A percentile compares a stretch with the other conserved stretches of the same genome.
Conservation (phyloP, 2,888 invertebrate species). For the Ormyrus nitidulus region DNA sequence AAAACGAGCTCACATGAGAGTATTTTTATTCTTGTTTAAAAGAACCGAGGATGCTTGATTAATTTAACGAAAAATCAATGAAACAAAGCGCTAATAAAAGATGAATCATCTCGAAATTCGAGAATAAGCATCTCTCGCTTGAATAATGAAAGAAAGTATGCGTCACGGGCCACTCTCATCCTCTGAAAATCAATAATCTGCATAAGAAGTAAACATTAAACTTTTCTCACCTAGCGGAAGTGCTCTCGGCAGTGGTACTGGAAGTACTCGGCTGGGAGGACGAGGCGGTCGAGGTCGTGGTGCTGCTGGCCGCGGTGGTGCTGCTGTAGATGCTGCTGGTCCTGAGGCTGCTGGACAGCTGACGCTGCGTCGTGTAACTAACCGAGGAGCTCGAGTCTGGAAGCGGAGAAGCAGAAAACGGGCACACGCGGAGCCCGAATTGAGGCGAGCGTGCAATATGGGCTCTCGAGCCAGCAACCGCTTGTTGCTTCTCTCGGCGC, state of each 20-base stretch:
- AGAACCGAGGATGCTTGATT: too few species aligned
- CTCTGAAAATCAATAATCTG: too few species aligned
- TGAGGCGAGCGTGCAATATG: too few species aligned
- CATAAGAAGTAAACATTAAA: too few species aligned
- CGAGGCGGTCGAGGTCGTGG: slow-evolving; percentile 60
- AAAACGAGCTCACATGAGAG: too few species aligned
- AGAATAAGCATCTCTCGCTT: slow-evolving; percentile 62
- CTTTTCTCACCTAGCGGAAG: neutral
- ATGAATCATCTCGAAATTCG: too few species aligned
- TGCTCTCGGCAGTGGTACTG: slow-evolving; percentile 62
- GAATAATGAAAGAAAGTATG: slow-evolving; percentile 57
- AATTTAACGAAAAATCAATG: too few species aligned
- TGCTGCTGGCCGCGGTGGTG: slow-evolving; percentile 5
- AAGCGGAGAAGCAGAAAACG: neutral
- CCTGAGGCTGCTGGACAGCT: slow-evolving; percentile 59
- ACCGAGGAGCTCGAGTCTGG: slow-evolving; percentile 70
- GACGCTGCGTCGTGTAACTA: slow-evolving; percentile 70
- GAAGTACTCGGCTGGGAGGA: slow-evolving; percentile 67
- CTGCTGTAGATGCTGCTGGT: slow-evolving; percentile 1
- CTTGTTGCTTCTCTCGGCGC: too few species aligned
- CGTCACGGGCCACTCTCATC: slow-evolving; percentile 47
- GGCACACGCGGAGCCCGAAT: too few species aligned
- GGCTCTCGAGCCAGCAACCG: too few species aligned
- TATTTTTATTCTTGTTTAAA: too few species aligned
- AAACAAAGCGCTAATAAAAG: too few species aligned